A percentile compares a stretch with the other conserved stretches of the same genome.
Conservation (phyloP, 2,888 invertebrate genomes). For the Ophion ellenae region DNA sequence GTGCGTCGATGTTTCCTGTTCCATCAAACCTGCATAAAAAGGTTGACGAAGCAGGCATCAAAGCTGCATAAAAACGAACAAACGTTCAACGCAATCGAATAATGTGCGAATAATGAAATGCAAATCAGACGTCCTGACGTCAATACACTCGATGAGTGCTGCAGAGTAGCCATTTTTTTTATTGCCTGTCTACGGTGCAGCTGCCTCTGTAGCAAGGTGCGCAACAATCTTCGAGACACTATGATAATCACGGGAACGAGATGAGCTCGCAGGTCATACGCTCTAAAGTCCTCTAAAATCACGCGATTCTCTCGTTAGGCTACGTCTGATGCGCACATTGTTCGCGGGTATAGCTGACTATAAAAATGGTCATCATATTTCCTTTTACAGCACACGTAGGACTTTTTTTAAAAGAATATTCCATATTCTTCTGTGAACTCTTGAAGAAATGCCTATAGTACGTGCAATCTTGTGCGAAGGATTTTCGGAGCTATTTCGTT, state of each 20-base stretch:
- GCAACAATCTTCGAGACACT: not conserved
- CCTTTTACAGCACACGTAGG: too few relatives aligned
- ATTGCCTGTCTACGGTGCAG: not conserved
- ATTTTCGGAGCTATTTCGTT: too few relatives aligned
- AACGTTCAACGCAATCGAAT: not conserved
- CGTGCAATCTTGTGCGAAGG: too few relatives aligned
- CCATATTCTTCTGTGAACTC: too few relatives aligned
- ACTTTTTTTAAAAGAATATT: too few relatives aligned
- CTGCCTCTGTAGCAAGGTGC: constrained; percentile 9
- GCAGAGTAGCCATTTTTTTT: not conserved
- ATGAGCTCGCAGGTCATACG: not conserved
- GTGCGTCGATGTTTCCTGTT: not conserved
- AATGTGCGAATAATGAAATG: not conserved
- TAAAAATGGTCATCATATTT: not conserved
- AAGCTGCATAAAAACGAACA: not conserved
- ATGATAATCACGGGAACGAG: constrained; percentile 6
- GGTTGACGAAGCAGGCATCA: too few relatives aligned
- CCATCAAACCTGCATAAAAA: not conserved
- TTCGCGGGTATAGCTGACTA: not conserved
- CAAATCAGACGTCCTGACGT: not conserved
- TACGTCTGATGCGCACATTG: not conserved
- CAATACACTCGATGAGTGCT: not conserved
- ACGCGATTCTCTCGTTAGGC: not conserved
- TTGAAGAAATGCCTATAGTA: too few relatives aligned
- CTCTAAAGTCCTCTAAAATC: not conserved